Evolutionary conservation across 1,140 invertebrate species (phyloP).

Genomic region (Anoplolepis gracilipes): DNA sequence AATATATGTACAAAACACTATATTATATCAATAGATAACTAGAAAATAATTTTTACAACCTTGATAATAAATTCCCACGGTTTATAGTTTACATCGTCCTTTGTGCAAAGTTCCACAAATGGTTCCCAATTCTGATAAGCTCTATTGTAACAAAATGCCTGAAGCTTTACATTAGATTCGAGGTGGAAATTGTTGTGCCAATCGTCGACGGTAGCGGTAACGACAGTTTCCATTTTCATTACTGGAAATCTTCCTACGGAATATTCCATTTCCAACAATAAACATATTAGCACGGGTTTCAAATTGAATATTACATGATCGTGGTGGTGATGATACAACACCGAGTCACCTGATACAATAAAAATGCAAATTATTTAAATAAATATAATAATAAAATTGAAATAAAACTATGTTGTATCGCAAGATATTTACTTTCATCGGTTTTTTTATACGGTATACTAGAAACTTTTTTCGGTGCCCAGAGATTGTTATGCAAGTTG

Average conservation of each 20-base stretch:
- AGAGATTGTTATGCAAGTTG: conserved; percentile 88
- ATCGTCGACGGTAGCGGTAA: conserved; percentile 76
- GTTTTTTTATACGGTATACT: conserved; percentile 78
- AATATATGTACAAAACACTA: not conserved
- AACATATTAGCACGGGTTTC: conserved; percentile 76
- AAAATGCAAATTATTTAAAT: not conserved
- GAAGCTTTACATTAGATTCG: conserved; percentile 86
- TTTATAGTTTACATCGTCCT: conserved; percentile 89
- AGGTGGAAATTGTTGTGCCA: conserved; percentile 80
- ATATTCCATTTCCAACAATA: conserved; percentile 81
- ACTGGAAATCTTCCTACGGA: conserved; percentile 80
- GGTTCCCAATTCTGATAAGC: conserved; percentile 92
- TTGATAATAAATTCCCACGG: conserved; percentile 92
- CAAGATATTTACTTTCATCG: conserved; percentile 72
- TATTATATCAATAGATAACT: conserved; percentile 36
- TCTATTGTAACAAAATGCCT: conserved; percentile 92
- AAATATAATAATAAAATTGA: not conserved
- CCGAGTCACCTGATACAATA: conserved; percentile 39
- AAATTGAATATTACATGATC: conserved; percentile 76
- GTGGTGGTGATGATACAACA: conserved; percentile 33
- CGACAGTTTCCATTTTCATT: conserved; percentile 75
- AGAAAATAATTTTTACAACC: conserved; percentile 80
- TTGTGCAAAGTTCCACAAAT: conserved; percentile 90
- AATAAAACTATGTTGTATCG: not conserved
- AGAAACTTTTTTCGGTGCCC: conserved; percentile 90